These are phyloP conservation scores for Tokudaia muenninki DNA, from an alignment of 2,797 vertebrate species.

Conservation along the genomic window DNA sequence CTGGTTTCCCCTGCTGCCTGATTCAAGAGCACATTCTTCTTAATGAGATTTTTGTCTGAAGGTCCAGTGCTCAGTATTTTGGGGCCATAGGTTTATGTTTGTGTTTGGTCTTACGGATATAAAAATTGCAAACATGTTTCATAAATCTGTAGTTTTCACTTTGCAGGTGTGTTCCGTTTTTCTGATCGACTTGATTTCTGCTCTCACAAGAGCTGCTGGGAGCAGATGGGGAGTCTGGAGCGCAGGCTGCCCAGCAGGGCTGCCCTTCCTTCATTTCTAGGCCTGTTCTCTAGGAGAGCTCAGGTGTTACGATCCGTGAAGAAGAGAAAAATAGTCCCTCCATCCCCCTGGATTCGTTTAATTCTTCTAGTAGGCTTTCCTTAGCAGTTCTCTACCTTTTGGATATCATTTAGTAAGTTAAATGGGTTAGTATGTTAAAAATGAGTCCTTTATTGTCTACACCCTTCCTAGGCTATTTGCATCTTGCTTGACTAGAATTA, in stretches of 20 bases:
- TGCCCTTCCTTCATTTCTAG: not conserved
- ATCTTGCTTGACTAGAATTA: slow-evolving; percentile 10
- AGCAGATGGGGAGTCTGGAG: not conserved
- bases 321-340: not conserved
- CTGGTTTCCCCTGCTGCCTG: not conserved
- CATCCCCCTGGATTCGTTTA: not conserved
- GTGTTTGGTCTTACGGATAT: not conserved
- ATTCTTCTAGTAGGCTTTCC: not conserved
- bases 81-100: not conserved
- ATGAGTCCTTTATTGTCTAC: not conserved
- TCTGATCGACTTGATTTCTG: not conserved
- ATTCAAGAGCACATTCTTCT: not conserved
- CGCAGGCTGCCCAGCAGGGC: fast-evolving
- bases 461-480: slow-evolving; percentile 28
- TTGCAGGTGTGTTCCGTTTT: not conserved
- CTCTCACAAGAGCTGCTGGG: not conserved
- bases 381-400: not conserved
- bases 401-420: not conserved
- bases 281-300: not conserved
- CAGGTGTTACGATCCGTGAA: not conserved
- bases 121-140: slow-evolving; percentile 8
- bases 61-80: slow-evolving; percentile 28
- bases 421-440: not conserved
- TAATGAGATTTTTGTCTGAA: slow-evolving; percentile 49
- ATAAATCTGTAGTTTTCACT: not conserved